Base-by-base conservation (phyloP, 1,140 invertebrate species). In the Eriocheir sinensis region DNA sequence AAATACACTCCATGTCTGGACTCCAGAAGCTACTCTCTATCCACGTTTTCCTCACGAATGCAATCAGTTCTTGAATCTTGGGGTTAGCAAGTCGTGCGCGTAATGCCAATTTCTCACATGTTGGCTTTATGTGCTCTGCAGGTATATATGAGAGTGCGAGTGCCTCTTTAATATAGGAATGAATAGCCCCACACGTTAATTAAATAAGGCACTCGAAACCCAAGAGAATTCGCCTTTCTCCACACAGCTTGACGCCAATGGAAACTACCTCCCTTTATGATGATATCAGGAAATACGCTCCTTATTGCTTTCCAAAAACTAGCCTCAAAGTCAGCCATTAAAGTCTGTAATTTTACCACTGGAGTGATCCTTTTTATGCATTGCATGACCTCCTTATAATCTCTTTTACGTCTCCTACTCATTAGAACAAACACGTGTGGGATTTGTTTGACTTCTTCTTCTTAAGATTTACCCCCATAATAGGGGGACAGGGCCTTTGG, bases 281-380 rank as follows among this genome's bases (percentile, higher is more conserved):
- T 85, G 38, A 38, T 85, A 27, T 85, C 32, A 85, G 30, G 38
- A 85, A 85, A 27, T 85, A 85, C 38, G 41, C 40, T 41, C n/a
- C 38, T 89, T 30, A 89, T n/a, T 89, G 88, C 40, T 89, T 30
- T 17, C 41, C 88, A 89, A 36, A 89, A 89, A 41, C 88, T 30
- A 89, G 88, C 88, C 41, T 89, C 88, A 89, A 89, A 89, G n/a
- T 89, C 88, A 89, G 88, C 88, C 15, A 44, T 38, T 89, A 89
- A 41, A 41, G 38, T 89, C 38, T 89, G 88, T 89, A 44, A 30
- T n/a, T 89, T 89, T n/a, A 89, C 38, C 41, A 12, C 88, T 89
- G 15, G 6, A 15, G 21, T 12, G 3, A 48, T 44, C 40, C 38
- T 89, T 3, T 40, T 89, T 6, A 89, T 41, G 88, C 36, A 8